Evolutionary conservation across 2,888 invertebrate genomes (phyloP), one percentile per base, ranked within the genome.

Genomic region (Drosophila infuscata): DNA sequence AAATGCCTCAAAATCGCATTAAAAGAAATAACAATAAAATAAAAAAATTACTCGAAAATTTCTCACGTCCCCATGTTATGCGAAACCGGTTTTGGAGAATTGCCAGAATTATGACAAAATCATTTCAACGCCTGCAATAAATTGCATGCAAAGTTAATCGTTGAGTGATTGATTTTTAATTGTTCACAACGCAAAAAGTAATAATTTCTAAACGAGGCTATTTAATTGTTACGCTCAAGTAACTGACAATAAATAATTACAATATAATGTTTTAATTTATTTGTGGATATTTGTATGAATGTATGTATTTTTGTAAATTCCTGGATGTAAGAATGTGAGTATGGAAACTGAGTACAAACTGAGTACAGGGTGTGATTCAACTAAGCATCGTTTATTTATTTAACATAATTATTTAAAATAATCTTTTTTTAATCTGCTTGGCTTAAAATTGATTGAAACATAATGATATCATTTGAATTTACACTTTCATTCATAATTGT

Each of bases 1-100:
- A 79, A 76, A 79, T 76, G 76, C 69, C 80, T 71, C 60, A 76
- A 76, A 79, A 80, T 69, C 80, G 56, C 80, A 71, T 71, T 56
- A 59, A 67, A 65, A 71, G 70, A 79, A 63, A 70, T 33, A 68
- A 56, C 57, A 59, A 63, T 74, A 64, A 53, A 66, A 62, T n/a
- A 62, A 59, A 49, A 32, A 58, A 20, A 67, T 60, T 53, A 54
- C 59, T 41, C 56, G 56, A 72, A 72, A 69, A 72, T 79, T 79
- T 79, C 78, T 76, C 78, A 79, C 80, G 79, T 79, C 80, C 48
- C 60, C 68, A 15, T 63, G 71, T 76, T 69, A 66, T 66, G 80
- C 53, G 72, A 76, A 80, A 80, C 79, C 30, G 35, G 76, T 76
- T 76, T 61, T 63, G 41, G 29, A 48, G 57, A 38, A 69, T 71